Percentiles rank a stretch among this genome's conserved stretches.
phyloP scores from a whole-genome alignment of 2,113 vertebrate genomes.

The Octodon degus region DNA sequence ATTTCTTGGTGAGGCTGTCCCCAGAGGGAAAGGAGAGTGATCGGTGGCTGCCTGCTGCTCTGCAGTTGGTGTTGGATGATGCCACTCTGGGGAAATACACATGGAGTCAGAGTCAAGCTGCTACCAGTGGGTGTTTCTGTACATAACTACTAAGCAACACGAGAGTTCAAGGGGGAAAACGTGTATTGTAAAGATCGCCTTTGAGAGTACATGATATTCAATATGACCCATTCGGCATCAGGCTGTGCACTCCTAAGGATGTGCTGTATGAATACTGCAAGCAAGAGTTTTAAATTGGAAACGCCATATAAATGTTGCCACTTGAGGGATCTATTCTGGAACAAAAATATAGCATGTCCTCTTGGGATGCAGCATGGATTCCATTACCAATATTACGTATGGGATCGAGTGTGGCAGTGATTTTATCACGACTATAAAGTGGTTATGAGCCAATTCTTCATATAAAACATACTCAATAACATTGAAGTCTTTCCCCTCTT shows the following conservation, averaged over 20 bases:
- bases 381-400: slow-evolving; percentile 81
- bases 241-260: slow-evolving; percentile 59
- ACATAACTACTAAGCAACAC: slow-evolving; percentile 70
- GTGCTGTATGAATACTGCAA: slow-evolving; percentile 77
- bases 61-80: slow-evolving; percentile 75
- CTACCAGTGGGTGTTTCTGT: slow-evolving; percentile 81
- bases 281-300: slow-evolving; percentile 80
- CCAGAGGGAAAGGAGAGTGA: slow-evolving; percentile 74
- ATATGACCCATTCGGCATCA: slow-evolving; percentile 65
- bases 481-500: slow-evolving; percentile 56
- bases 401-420: slow-evolving; percentile 83
- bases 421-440: slow-evolving; percentile 88
- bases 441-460: slow-evolving; percentile 87
- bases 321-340: slow-evolving; percentile 86
- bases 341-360: slow-evolving; percentile 83
- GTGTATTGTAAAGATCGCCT: slow-evolving; percentile 76
- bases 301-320: slow-evolving; percentile 83
- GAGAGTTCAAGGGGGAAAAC: slow-evolving; percentile 80
- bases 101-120: slow-evolving; percentile 85
- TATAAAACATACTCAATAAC: slow-evolving; percentile 85
- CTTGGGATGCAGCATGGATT: slow-evolving; percentile 81
- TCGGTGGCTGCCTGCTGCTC: slow-evolving; percentile 72
- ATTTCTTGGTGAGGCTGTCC: slow-evolving; percentile 76
- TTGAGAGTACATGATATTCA: slow-evolving; percentile 75
- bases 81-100: slow-evolving; percentile 81